Evolutionary conservation across 1,140 invertebrate genomes (phyloP), one percentile per base, ranked within the genome.

Genomic region (Drosophila malerkotliana): DNA sequence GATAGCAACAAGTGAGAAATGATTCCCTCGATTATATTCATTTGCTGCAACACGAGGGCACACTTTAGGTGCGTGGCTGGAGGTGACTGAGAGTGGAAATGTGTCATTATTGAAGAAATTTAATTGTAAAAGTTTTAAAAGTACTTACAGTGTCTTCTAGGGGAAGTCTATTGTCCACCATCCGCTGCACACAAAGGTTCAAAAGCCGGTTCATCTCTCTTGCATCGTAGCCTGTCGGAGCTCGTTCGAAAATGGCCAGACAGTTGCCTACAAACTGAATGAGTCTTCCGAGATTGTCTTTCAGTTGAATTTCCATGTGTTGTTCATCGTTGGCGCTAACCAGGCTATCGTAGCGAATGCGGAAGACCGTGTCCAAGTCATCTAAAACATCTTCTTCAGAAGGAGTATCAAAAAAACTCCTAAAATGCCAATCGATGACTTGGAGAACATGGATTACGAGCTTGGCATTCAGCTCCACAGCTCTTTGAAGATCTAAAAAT

Each of bases 401-500:
- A 0, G 84, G 58, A 0, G 67, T 89, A 0, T 79, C 66, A 7
- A 92, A 92, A 32, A 89, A 92, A 7, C 69, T 71, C 2, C 90
- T 87, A 58, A 92, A 91, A 64, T 92, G 89, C 69, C 79, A 90
- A 34, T 91, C 90, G 7, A 91, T 81, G n/a, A 92, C 90, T 58
- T 91, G 89, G 2, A 92, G 14, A 0, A 92, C 71, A 72, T 92
- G 91, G 0, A 89, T 89, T 14, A 84, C 81, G 0, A 92, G 51
- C 32, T 92, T 92, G 5, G 87, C 74, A 82, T 92, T 92, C 0
- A 91, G 53, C 41, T 91, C 89, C 9, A 92, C 87, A n/a, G 90
- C 91, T 4, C 89, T 82, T 26, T 90, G 83, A 7, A 92, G 77
- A 74, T 91, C 91, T 91, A 5, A 6, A 47, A 15, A 41, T 44